Evolutionary conservation across 2,113 vertebrate species (phyloP).

Genomic region (Chinchilla lanigera): DNA sequence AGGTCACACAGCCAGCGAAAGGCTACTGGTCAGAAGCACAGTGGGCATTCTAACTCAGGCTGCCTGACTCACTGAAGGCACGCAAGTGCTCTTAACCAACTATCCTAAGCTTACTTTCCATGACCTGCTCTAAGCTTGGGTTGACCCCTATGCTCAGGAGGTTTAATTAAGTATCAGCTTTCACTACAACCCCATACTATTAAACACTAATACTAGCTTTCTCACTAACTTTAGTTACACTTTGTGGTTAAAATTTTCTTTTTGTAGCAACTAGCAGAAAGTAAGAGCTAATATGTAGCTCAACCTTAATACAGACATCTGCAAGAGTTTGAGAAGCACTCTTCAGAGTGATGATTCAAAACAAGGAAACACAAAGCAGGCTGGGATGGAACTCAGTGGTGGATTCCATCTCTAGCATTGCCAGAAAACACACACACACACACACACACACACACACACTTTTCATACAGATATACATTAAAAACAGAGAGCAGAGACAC

Average conservation of each 20-base stretch:
- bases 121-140: neutral
- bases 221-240: neutral
- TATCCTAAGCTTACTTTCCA: neutral
- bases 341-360: neutral
- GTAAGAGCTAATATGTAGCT: neutral
- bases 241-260: neutral
- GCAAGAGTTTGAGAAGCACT: neutral
- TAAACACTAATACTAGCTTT: constrained; percentile 26
- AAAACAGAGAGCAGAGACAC: neutral
- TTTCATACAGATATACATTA: neutral
- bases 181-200: neutral
- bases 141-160: neutral
- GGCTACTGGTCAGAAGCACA: neutral
- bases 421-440: neutral
- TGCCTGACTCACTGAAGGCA: neutral
- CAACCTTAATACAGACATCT: constrained; percentile 9
- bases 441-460: neutral
- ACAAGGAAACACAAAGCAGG: neutral
- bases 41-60: neutral
- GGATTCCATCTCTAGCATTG: neutral
- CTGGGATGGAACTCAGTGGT: neutral
- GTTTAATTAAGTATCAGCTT: neutral
- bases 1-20: neutral
- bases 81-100: neutral
- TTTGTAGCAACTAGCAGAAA: constrained; percentile 33